Base-by-base conservation (phyloP, 2,113 vertebrate species). In the Menura novaehollandiae region DNA sequence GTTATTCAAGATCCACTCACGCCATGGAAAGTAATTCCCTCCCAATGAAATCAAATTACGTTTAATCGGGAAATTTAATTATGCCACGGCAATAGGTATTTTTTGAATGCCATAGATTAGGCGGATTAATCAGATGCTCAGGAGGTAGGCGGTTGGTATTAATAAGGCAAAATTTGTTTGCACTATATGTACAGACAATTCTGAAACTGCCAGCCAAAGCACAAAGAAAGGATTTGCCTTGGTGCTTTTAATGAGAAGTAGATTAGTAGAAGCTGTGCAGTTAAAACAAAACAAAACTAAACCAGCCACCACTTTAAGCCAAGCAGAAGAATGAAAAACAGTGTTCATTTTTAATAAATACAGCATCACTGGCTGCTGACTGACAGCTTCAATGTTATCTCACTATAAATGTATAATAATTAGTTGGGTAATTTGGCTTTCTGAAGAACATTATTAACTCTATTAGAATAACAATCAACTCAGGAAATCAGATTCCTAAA, bases 91-190 rank as follows among this genome's bases (percentile, higher is more conserved):
- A 92, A 89, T 88, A 68, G 83, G 60, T 89, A 68, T 80, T 91
- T 91, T 87, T 68, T 26, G 46, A 93, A 41, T 33, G 11, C 74
- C 76, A 39, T 35, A 46, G 86, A 84, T 92, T 39, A 83, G 85
- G 62, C 8, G n/a, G 47, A 80, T 94, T 88, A 94, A 84, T 87
- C 78, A 84, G 88, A 58, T 51, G 85, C 43, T 6, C 16, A 6
- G 63, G 60, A 91, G 79, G 82, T 71, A 44, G 92, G 90, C 2
- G 35, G 63, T 23, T 86, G 93, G n/a, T 86, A 80, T 51, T 88
- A 79, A 66, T 81, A 80, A 88, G 72, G 64, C 68, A 90, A 78
- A 86, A 84, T 88, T 83, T 95, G 85, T 89, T 94, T 95, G 85
- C 64, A 4, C 59, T 60, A 1, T 39, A 27, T 37, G 55, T 77